Base-by-base conservation (phyloP, 2,888 invertebrate species). In the Amphipyra berbera region DNA sequence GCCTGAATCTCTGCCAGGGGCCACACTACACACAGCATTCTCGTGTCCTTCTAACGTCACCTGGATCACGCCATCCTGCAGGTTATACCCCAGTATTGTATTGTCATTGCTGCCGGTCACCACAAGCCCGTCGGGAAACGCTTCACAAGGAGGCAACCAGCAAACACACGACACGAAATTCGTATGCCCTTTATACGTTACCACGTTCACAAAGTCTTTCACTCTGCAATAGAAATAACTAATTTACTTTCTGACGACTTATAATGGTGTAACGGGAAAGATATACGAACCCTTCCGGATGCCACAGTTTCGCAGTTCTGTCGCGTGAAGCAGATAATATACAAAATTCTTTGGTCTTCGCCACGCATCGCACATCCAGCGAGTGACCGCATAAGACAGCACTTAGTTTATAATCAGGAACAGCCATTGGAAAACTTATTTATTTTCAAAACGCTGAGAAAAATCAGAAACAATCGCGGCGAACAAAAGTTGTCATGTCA, bases 81-180 rank as follows among this genome's bases (percentile, higher is more conserved):
- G 95, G 70, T 96, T 96, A 87, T 97, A 99, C 7, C 97, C 96
- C 77, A 97, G 95, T 81, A 99, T 98, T 10, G 96, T 96, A 66
- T 96, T 96, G 89, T 99, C 99, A 90, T 98, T 98, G 82, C 98
- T 97, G 14, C 98, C 99, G 5, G 98, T 98, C 56, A 98, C 94
- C 55, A 99, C 97, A 61, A 98, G 93, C 2, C 98, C 98, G 61
- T 97, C 96, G 0, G 97, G 97, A 84, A 96, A 96, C 15, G 95
- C 94, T 70, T 95, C 95, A 70, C 96, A 96, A 0, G 97, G 97
- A 47, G 97, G 96, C 77, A 98, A 85, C 85, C 97, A 97, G 84
- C 97, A 97, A 0, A 98, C 97, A 78, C 97, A 96, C 0, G 97
- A 97, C 0, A 99, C 97, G 88, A 98, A 99, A 87, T 98, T 98